Percentiles rank a stretch among this genome's conserved stretches.
phyloP scores from a whole-genome alignment of 2,113 vertebrate species.

The Gobiocypris rarus region DNA sequence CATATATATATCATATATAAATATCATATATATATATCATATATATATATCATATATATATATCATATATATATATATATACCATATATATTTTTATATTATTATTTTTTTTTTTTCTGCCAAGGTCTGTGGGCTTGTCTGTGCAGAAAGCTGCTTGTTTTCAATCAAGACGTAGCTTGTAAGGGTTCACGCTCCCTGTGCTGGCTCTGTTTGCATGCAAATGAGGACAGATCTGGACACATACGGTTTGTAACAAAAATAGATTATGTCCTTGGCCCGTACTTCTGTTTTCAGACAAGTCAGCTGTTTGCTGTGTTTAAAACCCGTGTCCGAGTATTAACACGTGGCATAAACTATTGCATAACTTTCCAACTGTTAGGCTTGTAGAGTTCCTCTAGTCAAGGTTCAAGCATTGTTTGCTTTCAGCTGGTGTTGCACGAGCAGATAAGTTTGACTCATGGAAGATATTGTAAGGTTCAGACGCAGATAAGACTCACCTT shows the following conservation, averaged over 20 bases:
- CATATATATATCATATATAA: too few relatives aligned
- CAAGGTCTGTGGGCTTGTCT: slow-evolving; percentile 12
- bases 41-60: too few relatives aligned
- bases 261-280: neutral
- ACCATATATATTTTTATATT: too few relatives aligned
- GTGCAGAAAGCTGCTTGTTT: slow-evolving; percentile 32
- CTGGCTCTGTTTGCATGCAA: slow-evolving; percentile 36
- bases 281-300: neutral
- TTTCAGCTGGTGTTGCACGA: slow-evolving; percentile 60
- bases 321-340: neutral
- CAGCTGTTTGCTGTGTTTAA: neutral
- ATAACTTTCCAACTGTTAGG: slow-evolving; percentile 18
- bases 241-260: neutral
- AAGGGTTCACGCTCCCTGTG: neutral
- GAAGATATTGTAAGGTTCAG: slow-evolving; percentile 35
- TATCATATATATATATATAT: too few relatives aligned
- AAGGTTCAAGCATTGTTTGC: neutral
- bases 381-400: neutral
- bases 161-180: slow-evolving; percentile 45
- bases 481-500: neutral
- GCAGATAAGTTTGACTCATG: slow-evolving; percentile 57
- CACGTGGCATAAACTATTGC: neutral
- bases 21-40: too few relatives aligned
- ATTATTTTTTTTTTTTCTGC: too few relatives aligned
- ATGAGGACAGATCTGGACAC: slow-evolving; percentile 34